Evolutionary conservation across 2,888 invertebrate genomes (phyloP).

Genomic region (Gerosis bhagava): DNA sequence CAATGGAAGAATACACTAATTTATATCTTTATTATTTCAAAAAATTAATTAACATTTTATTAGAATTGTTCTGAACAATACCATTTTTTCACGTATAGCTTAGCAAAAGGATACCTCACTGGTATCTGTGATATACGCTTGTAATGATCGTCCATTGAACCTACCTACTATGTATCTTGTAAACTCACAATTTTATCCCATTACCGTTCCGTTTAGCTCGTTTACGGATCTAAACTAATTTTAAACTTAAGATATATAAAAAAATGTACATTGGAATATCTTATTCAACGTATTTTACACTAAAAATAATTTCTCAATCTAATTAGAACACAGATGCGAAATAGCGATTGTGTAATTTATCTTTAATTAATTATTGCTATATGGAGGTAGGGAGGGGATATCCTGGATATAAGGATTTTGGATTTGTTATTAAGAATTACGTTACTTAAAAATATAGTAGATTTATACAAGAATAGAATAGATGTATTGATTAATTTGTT

Average conservation of each 20-base stretch:
- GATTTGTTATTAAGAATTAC: conserved; percentile 21
- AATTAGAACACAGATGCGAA: conserved; percentile 36
- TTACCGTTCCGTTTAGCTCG: conserved; percentile 25
- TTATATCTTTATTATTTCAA: too few species aligned
- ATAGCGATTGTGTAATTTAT: conserved; percentile 31
- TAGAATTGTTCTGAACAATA: conserved; percentile 3
- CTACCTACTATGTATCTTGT: conserved; percentile 33
- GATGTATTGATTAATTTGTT: conserved; percentile 9
- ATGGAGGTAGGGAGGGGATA: conserved; percentile 9
- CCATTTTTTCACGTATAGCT: conserved; percentile 51
- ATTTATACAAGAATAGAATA: conserved; percentile 23
- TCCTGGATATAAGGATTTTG: conserved; percentile 31
- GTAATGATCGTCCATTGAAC: conserved; percentile 71
- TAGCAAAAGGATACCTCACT: conserved; percentile 56
- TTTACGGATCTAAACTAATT: conserved; percentile 22
- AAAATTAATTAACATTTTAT: not conserved
- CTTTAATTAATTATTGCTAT: conserved; percentile 14
- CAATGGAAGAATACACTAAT: too few species aligned
- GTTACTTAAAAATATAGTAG: conserved; percentile 17
- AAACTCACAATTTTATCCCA: conserved; percentile 25
- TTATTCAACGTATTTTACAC: conserved; percentile 39
- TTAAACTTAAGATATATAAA: conserved; percentile 24
- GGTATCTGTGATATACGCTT: conserved; percentile 79
- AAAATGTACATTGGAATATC: conserved; percentile 32
- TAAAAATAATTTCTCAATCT: conserved; percentile 39